Conservation (phyloP, 2,797 vertebrate genomes). For the Malurus leucopterus region DNA sequence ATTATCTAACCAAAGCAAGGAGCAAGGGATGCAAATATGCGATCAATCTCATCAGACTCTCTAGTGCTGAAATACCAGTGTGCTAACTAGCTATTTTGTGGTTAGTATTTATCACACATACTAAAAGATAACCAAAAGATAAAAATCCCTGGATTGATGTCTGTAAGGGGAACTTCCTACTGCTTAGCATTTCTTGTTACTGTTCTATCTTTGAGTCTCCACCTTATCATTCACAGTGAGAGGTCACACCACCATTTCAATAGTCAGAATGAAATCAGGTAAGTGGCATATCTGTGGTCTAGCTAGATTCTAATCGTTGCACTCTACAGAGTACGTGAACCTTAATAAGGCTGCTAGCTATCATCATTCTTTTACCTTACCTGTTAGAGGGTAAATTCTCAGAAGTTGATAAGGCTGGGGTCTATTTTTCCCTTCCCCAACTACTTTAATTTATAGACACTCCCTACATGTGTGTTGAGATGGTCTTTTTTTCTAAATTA, state of each 20-base stretch:
- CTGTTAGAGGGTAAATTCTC: not conserved
- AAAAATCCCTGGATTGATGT: not conserved
- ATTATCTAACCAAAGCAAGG: not conserved
- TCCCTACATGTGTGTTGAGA: not conserved
- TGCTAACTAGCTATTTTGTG: not conserved
- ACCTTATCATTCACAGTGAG: not conserved
- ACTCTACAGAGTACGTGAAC: not conserved
- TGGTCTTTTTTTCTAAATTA: not conserved
- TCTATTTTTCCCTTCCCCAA: not conserved
- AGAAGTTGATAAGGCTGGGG: not conserved
- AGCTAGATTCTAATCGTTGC: not conserved
- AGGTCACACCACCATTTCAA: not conserved
- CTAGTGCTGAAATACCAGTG: not conserved
- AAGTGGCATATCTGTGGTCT: not conserved
- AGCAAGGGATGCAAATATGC: not conserved
- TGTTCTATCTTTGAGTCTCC: not conserved
- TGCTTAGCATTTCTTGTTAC: not conserved
- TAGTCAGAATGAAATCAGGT: not conserved
- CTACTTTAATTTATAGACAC: not conserved
- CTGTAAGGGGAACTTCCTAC: not conserved
- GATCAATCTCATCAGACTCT: not conserved
- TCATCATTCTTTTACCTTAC: not conserved
- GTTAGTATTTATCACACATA: not conserved
- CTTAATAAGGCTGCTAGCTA: not conserved
- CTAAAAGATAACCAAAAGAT: not conserved